Conservation (phyloP, 2,888 invertebrate genomes). For the Camponotus fellah region DNA sequence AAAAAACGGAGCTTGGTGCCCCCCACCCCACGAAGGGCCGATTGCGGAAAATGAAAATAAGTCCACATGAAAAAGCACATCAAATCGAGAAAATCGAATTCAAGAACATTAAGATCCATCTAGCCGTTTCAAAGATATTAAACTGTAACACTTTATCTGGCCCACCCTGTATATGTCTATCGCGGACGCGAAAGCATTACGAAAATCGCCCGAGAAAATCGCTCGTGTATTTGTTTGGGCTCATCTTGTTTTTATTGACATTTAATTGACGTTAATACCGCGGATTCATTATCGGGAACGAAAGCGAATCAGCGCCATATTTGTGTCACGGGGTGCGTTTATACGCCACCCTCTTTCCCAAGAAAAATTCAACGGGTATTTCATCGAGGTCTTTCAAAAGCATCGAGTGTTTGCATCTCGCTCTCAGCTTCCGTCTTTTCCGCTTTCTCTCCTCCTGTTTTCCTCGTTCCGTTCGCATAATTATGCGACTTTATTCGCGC, state of each 20-base stretch:
- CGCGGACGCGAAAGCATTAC: slow-evolving; percentile 3
- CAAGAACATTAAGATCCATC: too few species aligned
- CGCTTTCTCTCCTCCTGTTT: background rate
- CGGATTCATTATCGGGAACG: background rate
- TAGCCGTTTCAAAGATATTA: too few species aligned
- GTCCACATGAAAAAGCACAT: too few species aligned
- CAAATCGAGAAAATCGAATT: too few species aligned
- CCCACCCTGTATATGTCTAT: background rate
- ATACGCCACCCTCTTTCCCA: background rate
- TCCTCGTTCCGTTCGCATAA: slow-evolving; percentile 59
- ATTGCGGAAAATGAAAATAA: too few species aligned
- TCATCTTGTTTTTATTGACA: background rate
- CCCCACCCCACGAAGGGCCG: too few species aligned
- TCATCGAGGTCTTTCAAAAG: slow-evolving; percentile 15
- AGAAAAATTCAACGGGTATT: slow-evolving; percentile 9
- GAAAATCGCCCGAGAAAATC: slow-evolving; percentile 16
- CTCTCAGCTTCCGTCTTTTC: slow-evolving; percentile 1
- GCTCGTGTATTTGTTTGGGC: background rate
- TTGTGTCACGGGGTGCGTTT: background rate
- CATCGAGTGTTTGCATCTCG: slow-evolving; percentile 51
- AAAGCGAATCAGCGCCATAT: slow-evolving; percentile 2
- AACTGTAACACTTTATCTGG: too few species aligned
- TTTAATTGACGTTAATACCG: slow-evolving; percentile 22
- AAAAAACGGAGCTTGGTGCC: too few species aligned
- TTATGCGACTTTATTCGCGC: slow-evolving; percentile 55